These are phyloP conservation scores for Autographa gamma DNA, from an alignment of 2,888 invertebrate species.

Conservation along the genomic window DNA sequence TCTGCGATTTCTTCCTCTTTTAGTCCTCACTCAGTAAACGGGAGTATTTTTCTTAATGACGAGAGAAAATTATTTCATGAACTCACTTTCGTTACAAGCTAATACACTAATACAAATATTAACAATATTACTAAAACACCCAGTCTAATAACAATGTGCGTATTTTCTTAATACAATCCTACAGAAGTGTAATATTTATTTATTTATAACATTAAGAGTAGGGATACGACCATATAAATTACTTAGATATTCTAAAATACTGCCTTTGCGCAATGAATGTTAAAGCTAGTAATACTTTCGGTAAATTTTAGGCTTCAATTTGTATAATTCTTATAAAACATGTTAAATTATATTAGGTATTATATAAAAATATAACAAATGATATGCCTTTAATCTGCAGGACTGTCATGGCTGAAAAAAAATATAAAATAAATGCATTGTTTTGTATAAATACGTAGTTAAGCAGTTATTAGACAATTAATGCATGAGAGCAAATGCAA, in stretches of 20 bases:
- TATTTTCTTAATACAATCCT: neutral
- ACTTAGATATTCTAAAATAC: conserved; percentile 1
- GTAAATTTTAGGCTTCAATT: neutral
- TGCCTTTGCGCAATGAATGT: neutral
- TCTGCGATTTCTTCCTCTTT: too few relatives aligned
- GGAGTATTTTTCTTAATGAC: too few relatives aligned
- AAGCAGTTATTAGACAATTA: neutral
- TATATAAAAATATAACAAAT: too few relatives aligned
- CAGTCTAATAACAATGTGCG: conserved; percentile 4
- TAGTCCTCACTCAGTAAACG: too few relatives aligned
- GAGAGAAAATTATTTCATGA: neutral
- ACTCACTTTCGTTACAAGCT: neutral
- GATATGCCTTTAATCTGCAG: too few relatives aligned
- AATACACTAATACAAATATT: neutral
- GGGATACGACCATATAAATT: neutral
- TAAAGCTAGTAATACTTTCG: neutral
- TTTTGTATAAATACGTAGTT: neutral
- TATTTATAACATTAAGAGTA: neutral
- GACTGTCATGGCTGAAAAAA: neutral
- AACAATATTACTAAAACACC: conserved; percentile 4
- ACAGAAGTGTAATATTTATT: neutral
- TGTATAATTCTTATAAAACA: too few relatives aligned
- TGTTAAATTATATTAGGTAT: too few relatives aligned
- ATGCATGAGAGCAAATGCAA: neutral
- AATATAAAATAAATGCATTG: neutral